Conservation (phyloP, 2,113 vertebrate genomes). For the Lagopus leucura region DNA sequence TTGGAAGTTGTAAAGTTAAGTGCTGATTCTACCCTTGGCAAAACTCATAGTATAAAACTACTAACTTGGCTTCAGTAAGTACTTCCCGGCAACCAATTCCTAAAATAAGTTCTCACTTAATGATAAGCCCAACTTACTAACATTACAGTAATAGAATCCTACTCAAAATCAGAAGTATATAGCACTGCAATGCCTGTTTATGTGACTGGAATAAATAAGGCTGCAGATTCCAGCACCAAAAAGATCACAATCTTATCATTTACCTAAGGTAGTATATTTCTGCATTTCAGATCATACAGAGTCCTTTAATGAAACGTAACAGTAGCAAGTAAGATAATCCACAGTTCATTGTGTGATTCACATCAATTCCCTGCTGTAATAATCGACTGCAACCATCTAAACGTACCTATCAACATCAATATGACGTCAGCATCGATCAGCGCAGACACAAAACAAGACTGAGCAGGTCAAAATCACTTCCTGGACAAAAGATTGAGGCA, state of each 20-base stretch:
- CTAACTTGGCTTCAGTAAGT: neutral
- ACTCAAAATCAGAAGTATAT: neutral
- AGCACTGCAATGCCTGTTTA: neutral
- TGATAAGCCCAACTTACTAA: neutral
- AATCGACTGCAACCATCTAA: neutral
- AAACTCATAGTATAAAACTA: neutral
- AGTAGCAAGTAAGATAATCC: neutral
- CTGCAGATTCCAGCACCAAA: accelerated
- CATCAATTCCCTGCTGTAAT: neutral
- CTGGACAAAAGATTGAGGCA: neutral
- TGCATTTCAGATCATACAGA: neutral
- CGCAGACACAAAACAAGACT: accelerated
- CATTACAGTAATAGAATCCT: neutral
- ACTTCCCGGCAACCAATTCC: neutral
- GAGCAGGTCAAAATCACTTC: neutral
- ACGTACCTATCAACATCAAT: accelerated
- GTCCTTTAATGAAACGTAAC: neutral
- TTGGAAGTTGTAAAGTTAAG: neutral
- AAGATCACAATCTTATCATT: neutral
- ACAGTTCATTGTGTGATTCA: neutral
- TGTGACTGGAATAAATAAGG: neutral
- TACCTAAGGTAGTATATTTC: neutral
- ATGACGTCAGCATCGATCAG: neutral
- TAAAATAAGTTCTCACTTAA: neutral
- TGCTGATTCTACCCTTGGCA: neutral